Base-by-base conservation (phyloP, 2,888 invertebrate species). In the Epistrophella euchroma region DNA sequence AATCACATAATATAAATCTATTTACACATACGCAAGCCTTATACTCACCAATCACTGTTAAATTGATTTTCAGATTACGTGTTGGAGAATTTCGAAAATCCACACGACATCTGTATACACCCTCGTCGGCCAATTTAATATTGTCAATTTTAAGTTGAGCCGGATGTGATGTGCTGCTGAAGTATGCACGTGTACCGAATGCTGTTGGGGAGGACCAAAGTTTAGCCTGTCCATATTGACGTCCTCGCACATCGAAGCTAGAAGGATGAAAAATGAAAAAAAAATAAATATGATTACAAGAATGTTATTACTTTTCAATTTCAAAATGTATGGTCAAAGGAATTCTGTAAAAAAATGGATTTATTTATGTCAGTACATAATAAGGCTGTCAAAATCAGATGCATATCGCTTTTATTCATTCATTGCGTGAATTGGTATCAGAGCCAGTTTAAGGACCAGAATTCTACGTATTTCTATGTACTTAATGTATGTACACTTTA, bases 131-230 rank as follows among this genome's bases (percentile, higher is more conserved):
- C 76, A 94, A 91, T 88, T 93, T 93, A 70, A 95, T 93, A 90
- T 93, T 93, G 90, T 94, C 94, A 90, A 95, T 94, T 90, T 96
- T 96, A 43, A 97, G 93, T 17, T 96, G 95, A 9, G 97, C 97
- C 32, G 97, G 97, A 89, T 96, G 95, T 13, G 96, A 95, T 47
- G 96, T 95, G 6, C 96, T 95, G 64, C 96, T 96, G 91, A 97
- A 97, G 92, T 96, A 97, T 13, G 97, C 97, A 62, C 97, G 94
- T 2, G 96, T 95, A 1, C 97, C 97, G 88, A 97, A 94, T 28
- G 95, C 94, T 60, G 94, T 94, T 64, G 95, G 95, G 77, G 97
- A 96, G 22, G 96, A 96, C 97, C 97, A 97, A 89, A 97, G 95
- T 91, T 95, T 96, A 13, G 97, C 97, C 90, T 96, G 95, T 43